These are phyloP conservation scores for Nasonia giraulti DNA, from an alignment of 1,140 invertebrate genomes.

Conservation along the genomic window DNA sequence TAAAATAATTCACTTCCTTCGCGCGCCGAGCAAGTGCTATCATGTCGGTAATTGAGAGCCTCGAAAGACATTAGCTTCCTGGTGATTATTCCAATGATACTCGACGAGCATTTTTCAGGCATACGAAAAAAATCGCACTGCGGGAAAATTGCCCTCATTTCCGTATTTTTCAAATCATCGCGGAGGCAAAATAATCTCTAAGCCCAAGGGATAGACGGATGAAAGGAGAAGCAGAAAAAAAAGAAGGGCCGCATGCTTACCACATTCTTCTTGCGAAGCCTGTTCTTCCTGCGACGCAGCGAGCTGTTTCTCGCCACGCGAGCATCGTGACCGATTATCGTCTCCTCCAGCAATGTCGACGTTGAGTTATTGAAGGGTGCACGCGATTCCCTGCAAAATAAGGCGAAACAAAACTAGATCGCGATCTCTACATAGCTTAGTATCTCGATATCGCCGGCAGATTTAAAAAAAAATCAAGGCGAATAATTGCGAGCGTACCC, in stretches of 20 bases:
- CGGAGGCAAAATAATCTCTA: background rate
- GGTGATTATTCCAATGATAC: conserved; percentile 6
- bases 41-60: background rate
- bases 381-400: conserved; percentile 64
- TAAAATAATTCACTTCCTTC: background rate
- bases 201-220: background rate
- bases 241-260: conserved; percentile 63
- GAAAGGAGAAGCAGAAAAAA: background rate
- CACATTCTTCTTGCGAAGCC: conserved; percentile 78
- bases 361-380: conserved; percentile 70
- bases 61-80: background rate
- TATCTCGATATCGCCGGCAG: conserved; percentile 19
- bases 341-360: conserved; percentile 70
- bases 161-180: conserved; percentile 16
- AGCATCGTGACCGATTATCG: conserved; percentile 65
- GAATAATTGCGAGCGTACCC: background rate
- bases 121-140: background rate
- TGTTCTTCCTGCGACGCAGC: conserved; percentile 80
- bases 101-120: background rate
- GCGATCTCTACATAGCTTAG: conserved; percentile 20
- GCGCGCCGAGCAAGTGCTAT: background rate
- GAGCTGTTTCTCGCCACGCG: conserved; percentile 73
- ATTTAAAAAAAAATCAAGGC: background rate
- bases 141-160: conserved; percentile 6
- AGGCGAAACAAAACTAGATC: conserved; percentile 45